These are phyloP conservation scores for Apamea crenata DNA, from an alignment of 2,888 invertebrate species.

Conservation along the genomic window DNA sequence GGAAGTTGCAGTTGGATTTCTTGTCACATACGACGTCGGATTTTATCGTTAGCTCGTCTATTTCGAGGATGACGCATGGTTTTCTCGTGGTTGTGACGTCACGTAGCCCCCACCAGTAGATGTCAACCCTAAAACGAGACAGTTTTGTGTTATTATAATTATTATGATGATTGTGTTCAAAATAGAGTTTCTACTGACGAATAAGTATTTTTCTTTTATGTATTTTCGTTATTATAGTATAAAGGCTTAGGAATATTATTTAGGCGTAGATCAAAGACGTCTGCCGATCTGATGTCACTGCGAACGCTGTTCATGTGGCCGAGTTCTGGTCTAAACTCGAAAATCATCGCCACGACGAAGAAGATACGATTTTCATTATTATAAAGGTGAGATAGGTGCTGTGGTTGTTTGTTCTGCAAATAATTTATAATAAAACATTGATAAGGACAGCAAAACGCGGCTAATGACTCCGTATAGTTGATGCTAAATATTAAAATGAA, in stretches of 20 bases:
- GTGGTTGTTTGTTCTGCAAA: not conserved
- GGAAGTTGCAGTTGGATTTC: conserved; percentile 80
- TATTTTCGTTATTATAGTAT: not conserved
- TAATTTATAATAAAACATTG: no score
- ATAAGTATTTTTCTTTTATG: not conserved
- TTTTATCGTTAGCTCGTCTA: conserved; percentile 80
- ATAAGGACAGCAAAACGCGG: not conserved
- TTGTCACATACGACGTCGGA: conserved; percentile 80
- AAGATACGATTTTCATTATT: not conserved
- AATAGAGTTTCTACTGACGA: not conserved
- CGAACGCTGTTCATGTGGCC: not conserved
- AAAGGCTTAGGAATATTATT: no score
- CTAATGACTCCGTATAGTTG: not conserved
- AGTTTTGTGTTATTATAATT: not conserved
- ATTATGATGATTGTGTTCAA: not conserved
- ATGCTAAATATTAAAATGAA: not conserved
- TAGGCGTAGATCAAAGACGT: not conserved
- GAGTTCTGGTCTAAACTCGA: not conserved
- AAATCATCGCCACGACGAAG: not conserved
- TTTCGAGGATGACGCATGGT: conserved; percentile 81
- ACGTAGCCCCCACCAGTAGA: conserved; percentile 87
- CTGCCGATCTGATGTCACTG: not conserved
- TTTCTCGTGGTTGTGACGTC: conserved; percentile 77
- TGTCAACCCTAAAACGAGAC: conserved; percentile 76
- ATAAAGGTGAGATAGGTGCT: no score